A percentile compares a stretch with the other conserved stretches of the same genome.
These are phyloP conservation scores for Syngnathus scovelli DNA, from an alignment of 2,113 vertebrate genomes.

Conservation along the genomic window DNA sequence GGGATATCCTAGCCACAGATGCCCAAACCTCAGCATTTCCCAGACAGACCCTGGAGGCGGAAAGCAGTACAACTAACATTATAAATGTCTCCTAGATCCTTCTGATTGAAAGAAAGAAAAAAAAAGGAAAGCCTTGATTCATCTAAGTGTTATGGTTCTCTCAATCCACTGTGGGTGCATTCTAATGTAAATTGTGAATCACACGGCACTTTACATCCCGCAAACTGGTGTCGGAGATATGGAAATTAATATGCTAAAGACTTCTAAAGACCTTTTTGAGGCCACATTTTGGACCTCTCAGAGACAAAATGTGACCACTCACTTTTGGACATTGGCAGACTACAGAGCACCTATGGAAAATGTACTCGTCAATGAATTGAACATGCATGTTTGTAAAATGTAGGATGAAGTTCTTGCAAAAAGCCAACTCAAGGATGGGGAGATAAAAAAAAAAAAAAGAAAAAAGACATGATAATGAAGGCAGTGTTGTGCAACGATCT, in stretches of 20 bases:
- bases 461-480: not conserved
- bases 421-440: not conserved
- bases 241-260: no score
- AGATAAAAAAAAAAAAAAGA: no score
- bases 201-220: no score
- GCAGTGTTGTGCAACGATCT: not conserved
- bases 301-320: no score
- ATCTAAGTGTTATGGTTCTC: not conserved
- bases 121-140: not conserved
- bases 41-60: not conserved
- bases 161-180: not conserved
- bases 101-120: not conserved
- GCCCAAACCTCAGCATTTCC: not conserved
- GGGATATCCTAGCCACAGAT: not conserved
- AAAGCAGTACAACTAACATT: not conserved
- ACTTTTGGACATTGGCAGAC: no score
- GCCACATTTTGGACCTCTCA: no score
- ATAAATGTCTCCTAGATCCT: not conserved
- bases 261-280: no score
- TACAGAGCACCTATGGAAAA: no score
- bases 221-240: no score
- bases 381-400: no score
- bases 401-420: no score
- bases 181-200: not conserved
- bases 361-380: not conserved